Conservation (phyloP, 2,888 invertebrate species). For the Rhimphoctona megacephalus region DNA sequence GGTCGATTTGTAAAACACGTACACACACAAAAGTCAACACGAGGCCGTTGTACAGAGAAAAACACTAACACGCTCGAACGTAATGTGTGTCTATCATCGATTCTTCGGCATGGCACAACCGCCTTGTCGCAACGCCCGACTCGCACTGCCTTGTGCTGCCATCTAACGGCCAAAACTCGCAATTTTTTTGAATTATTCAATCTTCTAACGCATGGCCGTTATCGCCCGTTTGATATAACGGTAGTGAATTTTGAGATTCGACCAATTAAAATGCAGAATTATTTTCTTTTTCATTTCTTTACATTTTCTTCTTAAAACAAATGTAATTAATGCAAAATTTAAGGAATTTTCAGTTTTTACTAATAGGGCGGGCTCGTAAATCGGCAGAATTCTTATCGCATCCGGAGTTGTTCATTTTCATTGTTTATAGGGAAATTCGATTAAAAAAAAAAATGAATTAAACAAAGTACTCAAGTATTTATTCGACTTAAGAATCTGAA, state of each 20-base stretch:
- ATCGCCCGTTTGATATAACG: not conserved
- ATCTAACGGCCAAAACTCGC: constrained; percentile 28
- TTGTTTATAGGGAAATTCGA: too few species aligned
- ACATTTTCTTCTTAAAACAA: too few species aligned
- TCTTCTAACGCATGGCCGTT: constrained; percentile 1
- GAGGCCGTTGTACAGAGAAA: constrained; percentile 2
- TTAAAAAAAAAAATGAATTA: too few species aligned
- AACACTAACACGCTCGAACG: constrained; percentile 2
- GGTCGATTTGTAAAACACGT: constrained; percentile 41
- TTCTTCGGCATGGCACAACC: constrained; percentile 48
- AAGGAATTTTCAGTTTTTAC: not conserved
- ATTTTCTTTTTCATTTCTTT: too few species aligned
- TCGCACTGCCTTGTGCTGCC: constrained; percentile 46
- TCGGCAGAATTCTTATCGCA: too few species aligned
- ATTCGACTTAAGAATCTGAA: too few species aligned
- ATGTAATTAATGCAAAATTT: not conserved
- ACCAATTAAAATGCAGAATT: not conserved
- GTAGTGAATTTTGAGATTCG: not conserved
- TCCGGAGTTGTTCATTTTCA: too few species aligned
- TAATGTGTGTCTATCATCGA: constrained; percentile 54
- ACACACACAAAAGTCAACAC: constrained; percentile 16
- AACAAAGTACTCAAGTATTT: too few species aligned
- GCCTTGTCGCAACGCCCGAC: constrained; percentile 38
- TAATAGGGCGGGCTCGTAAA: too few species aligned
- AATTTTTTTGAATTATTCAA: not conserved